Conservation (phyloP, 1,140 invertebrate species). For the Holotrichia oblita region DNA sequence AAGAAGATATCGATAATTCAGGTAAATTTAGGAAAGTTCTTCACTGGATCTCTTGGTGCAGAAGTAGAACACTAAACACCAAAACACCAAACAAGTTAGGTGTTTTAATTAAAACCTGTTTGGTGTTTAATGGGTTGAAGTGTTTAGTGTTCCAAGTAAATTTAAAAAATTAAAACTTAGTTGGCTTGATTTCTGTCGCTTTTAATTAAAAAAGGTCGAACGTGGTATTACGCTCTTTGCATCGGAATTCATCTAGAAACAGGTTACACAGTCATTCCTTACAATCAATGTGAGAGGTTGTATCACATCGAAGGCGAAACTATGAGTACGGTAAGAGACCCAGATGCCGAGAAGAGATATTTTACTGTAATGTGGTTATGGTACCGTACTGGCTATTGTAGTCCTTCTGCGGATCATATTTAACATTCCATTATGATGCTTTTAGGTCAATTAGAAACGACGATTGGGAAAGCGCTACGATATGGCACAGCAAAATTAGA, state of each 20-base stretch:
- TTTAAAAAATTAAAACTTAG: too few species aligned
- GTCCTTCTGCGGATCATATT: background rate
- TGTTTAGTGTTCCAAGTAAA: too few species aligned
- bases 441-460: constrained; percentile 57
- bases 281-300: constrained; percentile 56
- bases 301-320: constrained; percentile 60
- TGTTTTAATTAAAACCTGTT: too few species aligned
- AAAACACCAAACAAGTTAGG: too few species aligned
- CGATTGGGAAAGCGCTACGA: constrained; percentile 60
- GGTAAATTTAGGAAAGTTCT: constrained; percentile 48
- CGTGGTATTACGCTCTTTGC: constrained; percentile 64
- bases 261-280: constrained; percentile 59
- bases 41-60: too few species aligned
- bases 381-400: constrained; percentile 56
- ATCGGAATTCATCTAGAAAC: constrained; percentile 63
- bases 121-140: too few species aligned
- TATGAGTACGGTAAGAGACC: constrained; percentile 57
- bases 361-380: constrained; percentile 63
- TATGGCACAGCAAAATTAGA: constrained; percentile 61
- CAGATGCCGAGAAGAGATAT: constrained; percentile 61
- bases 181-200: background rate
- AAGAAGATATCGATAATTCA: constrained; percentile 62
- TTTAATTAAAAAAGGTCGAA: constrained; percentile 45
- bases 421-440: constrained; percentile 32
- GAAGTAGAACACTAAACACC: too few species aligned